These are phyloP conservation scores for Microtus richardsoni DNA, from an alignment of 2,113 vertebrate genomes.

Conservation along the genomic window DNA sequence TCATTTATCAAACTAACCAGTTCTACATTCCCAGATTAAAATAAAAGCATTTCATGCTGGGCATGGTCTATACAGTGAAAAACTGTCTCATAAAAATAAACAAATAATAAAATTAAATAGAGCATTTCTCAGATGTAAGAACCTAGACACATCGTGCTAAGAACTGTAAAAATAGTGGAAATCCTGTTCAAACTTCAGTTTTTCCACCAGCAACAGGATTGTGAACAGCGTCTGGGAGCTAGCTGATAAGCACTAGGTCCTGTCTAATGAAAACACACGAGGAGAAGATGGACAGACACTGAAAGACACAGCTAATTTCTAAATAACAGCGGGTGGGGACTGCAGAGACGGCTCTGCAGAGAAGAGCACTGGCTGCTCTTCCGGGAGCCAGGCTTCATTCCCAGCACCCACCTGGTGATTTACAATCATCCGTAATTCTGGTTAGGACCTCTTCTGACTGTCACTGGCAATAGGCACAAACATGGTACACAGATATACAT, in stretches of 20 bases:
- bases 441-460: neutral
- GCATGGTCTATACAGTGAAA: neutral
- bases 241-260: neutral
- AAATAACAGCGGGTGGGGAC: too few relatives aligned
- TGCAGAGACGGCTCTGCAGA: neutral
- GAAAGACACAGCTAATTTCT: neutral
- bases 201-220: neutral
- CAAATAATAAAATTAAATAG: neutral
- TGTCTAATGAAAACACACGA: neutral
- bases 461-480: neutral
- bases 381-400: neutral
- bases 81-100: neutral
- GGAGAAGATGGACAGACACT: neutral
- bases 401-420: neutral
- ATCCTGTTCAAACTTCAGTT: neutral
- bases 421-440: neutral
- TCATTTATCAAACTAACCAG: neutral
- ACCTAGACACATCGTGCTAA: neutral
- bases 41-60: neutral
- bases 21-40: neutral
- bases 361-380: neutral
- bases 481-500: neutral
- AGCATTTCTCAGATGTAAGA: neutral
- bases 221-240: neutral
- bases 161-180: neutral